phyloP scores from a whole-genome alignment of 2,797 vertebrate species.

The Acanthiza pusilla region DNA sequence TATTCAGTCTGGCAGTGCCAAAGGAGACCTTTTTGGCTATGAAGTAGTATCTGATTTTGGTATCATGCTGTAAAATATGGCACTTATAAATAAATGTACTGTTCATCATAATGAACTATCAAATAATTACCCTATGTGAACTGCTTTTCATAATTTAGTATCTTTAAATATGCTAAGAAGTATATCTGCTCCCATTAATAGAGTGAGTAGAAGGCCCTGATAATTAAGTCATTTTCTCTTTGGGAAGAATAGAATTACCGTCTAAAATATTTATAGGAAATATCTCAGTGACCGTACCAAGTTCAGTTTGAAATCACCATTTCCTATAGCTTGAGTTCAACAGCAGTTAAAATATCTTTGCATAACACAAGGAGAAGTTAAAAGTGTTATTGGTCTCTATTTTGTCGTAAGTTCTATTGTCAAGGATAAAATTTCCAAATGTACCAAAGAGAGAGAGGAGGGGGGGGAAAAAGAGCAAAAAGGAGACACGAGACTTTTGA shows the following conservation, averaged over 20 bases:
- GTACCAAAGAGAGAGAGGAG: neutral
- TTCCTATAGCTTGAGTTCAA: conserved; percentile 47
- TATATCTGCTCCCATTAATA: neutral
- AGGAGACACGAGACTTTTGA: neutral
- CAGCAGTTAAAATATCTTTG: conserved; percentile 47
- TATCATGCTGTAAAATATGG: neutral
- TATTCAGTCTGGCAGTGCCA: neutral
- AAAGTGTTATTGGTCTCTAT: neutral
- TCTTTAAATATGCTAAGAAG: conserved; percentile 15
- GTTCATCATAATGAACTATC: conserved; percentile 1
- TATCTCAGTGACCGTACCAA: neutral
- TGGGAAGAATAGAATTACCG: conserved; percentile 26
- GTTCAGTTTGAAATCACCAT: neutral
- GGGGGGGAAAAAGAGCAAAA: accelerated
- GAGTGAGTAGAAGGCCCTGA: neutral
- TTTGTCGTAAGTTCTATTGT: neutral
- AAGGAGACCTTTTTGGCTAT: neutral
- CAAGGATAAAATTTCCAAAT: neutral
- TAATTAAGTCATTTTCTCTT: conserved; percentile 48
- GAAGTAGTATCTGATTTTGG: neutral
- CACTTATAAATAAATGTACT: neutral
- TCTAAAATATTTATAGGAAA: conserved; percentile 47
- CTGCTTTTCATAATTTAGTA: conserved; percentile 27
- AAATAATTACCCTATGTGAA: conserved; percentile 40
- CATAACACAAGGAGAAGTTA: neutral